phyloP scores from a whole-genome alignment of 2,113 vertebrate species.

The Chaetura pelagica region DNA sequence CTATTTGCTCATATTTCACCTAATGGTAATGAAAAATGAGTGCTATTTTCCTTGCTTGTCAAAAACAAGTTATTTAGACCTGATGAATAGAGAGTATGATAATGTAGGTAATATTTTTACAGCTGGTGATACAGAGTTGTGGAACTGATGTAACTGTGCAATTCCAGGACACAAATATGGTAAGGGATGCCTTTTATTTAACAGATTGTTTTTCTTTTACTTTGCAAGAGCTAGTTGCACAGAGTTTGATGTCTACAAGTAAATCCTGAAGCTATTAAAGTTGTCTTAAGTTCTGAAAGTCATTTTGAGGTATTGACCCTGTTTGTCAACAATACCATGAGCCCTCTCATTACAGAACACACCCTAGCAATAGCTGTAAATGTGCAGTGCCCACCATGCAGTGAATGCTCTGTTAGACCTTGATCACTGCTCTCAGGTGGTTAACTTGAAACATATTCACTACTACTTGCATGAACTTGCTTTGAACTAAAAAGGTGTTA shows the following conservation, averaged over 20 bases:
- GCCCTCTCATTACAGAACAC: accelerated
- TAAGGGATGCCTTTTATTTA: not conserved
- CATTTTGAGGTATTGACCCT: not conserved
- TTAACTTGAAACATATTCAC: not conserved
- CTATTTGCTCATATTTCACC: not conserved
- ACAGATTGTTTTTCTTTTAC: too few relatives aligned
- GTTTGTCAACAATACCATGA: accelerated
- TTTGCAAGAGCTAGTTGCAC: not conserved
- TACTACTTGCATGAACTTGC: not conserved
- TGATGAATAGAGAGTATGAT: not conserved
- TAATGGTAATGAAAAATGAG: conserved; percentile 49
- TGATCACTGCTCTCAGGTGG: not conserved
- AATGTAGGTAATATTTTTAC: not conserved
- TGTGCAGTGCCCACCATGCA: not conserved
- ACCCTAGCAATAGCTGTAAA: not conserved
- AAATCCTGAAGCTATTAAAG: not conserved
- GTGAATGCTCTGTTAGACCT: not conserved
- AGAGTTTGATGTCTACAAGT: not conserved
- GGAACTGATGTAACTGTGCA: not conserved
- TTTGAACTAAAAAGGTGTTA: not conserved
- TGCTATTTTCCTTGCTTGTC: conserved; percentile 39
- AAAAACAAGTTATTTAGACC: not conserved
- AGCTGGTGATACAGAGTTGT: not conserved
- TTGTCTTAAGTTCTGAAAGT: not conserved
- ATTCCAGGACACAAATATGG: not conserved